phyloP scores from a whole-genome alignment of 1,140 invertebrate genomes.

The Neoseiulus cucumeris region DNA sequence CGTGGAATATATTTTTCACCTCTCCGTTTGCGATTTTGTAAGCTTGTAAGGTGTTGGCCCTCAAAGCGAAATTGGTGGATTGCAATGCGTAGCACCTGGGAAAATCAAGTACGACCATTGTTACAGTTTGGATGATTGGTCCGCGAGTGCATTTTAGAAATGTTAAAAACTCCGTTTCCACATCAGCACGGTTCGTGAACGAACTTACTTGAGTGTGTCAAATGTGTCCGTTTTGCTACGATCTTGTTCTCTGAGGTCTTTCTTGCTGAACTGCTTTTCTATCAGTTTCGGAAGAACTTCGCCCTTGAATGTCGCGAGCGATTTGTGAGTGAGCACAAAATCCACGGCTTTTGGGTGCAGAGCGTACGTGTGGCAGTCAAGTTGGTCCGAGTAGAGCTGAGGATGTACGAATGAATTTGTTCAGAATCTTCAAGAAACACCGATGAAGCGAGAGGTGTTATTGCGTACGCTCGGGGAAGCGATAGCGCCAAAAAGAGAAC shows the following conservation, averaged over 20 bases:
- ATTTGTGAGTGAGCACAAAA: not conserved
- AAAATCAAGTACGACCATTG: no score
- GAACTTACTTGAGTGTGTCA: not conserved
- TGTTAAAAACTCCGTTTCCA: no score
- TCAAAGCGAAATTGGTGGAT: not conserved
- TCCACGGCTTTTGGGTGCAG: not conserved
- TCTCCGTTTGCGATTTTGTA: slow-evolving; percentile 2
- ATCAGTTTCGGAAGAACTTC: not conserved
- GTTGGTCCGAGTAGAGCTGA: not conserved
- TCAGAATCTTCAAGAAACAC: no score
- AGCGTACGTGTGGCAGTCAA: not conserved
- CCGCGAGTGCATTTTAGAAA: no score
- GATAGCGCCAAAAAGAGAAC: no score
- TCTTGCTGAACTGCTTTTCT: not conserved
- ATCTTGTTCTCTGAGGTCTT: not conserved
- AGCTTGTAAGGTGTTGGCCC: not conserved
- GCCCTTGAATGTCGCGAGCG: not conserved
- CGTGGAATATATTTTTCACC: slow-evolving; percentile 4
- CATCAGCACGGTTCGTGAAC: no score
- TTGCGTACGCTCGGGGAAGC: no score
- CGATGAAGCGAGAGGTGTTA: no score
- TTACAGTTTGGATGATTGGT: no score
- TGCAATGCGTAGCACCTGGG: not conserved
- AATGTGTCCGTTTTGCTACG: not conserved
- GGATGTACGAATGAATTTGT: not conserved